A percentile compares a stretch with the other conserved stretches of the same genome.
Evolutionary conservation across 2,888 invertebrate genomes (phyloP).

Genomic region (Stenichneumon culpator): DNA sequence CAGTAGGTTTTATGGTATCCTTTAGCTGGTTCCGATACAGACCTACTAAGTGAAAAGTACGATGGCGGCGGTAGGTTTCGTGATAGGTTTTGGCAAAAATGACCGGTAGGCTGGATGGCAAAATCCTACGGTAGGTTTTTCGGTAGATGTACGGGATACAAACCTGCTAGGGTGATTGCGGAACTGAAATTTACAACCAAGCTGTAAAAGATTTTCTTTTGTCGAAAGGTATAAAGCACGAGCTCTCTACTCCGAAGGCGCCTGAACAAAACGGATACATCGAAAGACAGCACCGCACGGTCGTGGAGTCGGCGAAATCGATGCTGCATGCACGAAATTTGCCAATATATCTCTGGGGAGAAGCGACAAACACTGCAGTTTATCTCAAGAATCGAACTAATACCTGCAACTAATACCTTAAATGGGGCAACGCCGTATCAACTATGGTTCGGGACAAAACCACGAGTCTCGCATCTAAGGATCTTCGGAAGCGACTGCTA

Average conservation of each 20-base stretch:
- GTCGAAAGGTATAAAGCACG: slow-evolving; percentile 54
- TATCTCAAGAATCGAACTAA: slow-evolving; percentile 56
- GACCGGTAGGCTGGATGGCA: too few relatives aligned
- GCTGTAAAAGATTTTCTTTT: slow-evolving; percentile 25
- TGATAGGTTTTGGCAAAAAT: too few relatives aligned
- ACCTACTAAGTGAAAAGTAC: too few relatives aligned
- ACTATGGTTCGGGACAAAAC: slow-evolving; percentile 66
- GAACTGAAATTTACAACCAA: slow-evolving; percentile 36
- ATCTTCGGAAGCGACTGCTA: slow-evolving; percentile 75
- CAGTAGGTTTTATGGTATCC: too few relatives aligned
- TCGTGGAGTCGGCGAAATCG: slow-evolving; percentile 43
- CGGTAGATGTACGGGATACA: too few relatives aligned
- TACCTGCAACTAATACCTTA: slow-evolving; percentile 10
- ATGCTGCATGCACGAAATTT: slow-evolving; percentile 26
- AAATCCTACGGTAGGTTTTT: too few relatives aligned
- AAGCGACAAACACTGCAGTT: slow-evolving; percentile 49
- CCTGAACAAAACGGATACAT: slow-evolving; percentile 56
- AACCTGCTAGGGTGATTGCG: too few relatives aligned
- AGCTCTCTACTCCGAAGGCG: slow-evolving; percentile 41
- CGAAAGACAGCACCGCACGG: slow-evolving; percentile 48
- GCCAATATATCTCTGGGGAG: slow-evolving; percentile 39
- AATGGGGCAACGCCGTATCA: slow-evolving; percentile 38
- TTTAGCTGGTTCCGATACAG: too few relatives aligned
- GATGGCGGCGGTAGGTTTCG: too few relatives aligned
- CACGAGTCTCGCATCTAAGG: slow-evolving; percentile 73